Evolutionary conservation across 1,140 invertebrate species (phyloP).

Genomic region (Potamilus streckersoni): DNA sequence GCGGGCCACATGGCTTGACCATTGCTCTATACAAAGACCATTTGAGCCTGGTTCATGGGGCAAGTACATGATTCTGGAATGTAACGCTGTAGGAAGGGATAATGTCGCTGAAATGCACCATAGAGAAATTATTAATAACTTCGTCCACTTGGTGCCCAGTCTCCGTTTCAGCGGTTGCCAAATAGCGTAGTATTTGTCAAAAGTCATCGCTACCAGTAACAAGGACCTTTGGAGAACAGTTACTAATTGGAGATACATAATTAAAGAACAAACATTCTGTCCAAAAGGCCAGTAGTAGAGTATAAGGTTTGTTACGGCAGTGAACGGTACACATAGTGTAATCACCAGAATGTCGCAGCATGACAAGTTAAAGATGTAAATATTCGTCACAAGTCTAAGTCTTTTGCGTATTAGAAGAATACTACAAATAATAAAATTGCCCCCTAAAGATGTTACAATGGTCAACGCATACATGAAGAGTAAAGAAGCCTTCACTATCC

Average conservation of each 20-base stretch:
- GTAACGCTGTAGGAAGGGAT: neutral
- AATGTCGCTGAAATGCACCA: neutral
- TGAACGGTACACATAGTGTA: neutral
- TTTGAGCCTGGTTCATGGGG: neutral
- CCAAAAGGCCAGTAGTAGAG: conserved; percentile 3
- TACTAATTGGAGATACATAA: neutral
- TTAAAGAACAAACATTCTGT: neutral
- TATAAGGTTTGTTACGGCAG: neutral
- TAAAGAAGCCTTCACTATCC: no score
- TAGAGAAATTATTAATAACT: neutral
- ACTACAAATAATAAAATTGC: no score
- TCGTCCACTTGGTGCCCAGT: neutral
- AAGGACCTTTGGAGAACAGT: conserved; percentile 7
- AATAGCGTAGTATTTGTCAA: neutral
- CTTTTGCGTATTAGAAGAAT: no score
- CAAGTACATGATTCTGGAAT: neutral
- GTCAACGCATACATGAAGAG: no score
- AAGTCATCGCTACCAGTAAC: neutral
- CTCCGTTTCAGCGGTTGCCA: neutral
- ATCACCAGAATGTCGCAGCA: conserved; percentile 4
- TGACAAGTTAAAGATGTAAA: neutral
- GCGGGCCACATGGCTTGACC: neutral
- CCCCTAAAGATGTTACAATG: no score
- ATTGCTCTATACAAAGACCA: neutral
- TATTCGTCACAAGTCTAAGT: neutral